These are phyloP conservation scores for Xestia c-nigrum DNA, from an alignment of 2,888 invertebrate species.

Conservation along the genomic window DNA sequence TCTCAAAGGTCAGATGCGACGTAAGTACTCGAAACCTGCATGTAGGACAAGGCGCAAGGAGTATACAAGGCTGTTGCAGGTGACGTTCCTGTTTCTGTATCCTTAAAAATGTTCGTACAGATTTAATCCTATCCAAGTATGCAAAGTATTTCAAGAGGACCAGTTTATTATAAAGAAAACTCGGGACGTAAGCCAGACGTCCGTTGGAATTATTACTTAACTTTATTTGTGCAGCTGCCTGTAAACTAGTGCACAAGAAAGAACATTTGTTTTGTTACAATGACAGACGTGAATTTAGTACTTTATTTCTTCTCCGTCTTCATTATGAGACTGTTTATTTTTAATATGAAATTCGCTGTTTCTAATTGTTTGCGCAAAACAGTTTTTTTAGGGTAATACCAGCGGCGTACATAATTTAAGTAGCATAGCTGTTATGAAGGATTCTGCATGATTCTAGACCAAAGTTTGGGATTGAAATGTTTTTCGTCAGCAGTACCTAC, in stretches of 20 bases:
- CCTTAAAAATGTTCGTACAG: background rate
- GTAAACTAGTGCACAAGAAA: constrained; percentile 46
- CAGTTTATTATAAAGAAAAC: constrained; percentile 43
- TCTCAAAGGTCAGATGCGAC: background rate
- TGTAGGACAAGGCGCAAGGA: background rate
- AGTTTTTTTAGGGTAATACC: background rate
- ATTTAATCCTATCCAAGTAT: constrained; percentile 26
- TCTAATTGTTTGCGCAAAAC: background rate
- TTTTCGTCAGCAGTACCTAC: too few relatives aligned
- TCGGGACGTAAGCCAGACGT: constrained; percentile 29
- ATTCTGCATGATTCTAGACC: background rate
- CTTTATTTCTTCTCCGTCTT: constrained; percentile 13
- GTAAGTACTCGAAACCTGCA: background rate
- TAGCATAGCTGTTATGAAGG: background rate
- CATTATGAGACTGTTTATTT: background rate
- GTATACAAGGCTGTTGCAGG: background rate
- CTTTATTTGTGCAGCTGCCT: constrained; percentile 59
- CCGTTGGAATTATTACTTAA: constrained; percentile 50
- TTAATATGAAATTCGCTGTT: background rate
- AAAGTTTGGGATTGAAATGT: too few relatives aligned
- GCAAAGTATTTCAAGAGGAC: constrained; percentile 32
- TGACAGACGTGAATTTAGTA: constrained; percentile 37
- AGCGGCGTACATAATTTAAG: background rate
- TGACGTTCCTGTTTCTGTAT: background rate
- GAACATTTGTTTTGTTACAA: constrained; percentile 43